Percentiles rank a stretch among this genome's conserved stretches.
Evolutionary conservation across 2,113 vertebrate genomes (phyloP).

Genomic region (Microtus pennsylvanicus): DNA sequence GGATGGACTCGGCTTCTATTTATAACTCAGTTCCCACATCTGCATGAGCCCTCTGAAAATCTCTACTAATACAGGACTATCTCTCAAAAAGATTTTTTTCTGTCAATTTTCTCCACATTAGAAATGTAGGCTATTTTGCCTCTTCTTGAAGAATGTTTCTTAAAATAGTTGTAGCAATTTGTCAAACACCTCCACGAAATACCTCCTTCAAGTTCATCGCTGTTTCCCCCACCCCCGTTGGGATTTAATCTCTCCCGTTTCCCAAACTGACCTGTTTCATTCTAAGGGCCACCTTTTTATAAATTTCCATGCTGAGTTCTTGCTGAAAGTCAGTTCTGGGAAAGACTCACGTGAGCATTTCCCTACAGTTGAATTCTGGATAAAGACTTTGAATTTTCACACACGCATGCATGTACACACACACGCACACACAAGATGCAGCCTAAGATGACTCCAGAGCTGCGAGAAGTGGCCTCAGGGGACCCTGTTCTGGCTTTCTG

Average conservation of each 20-base stretch:
- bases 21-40: conserved; percentile 61
- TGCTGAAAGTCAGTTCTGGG: not conserved
- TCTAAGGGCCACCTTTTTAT: not conserved
- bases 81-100: conserved; percentile 15
- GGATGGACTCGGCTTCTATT: conserved; percentile 33
- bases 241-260: not conserved
- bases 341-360: conserved; percentile 8
- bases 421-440: not conserved
- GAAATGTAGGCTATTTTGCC: conserved; percentile 42
- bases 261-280: conserved; percentile 15
- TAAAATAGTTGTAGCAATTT: conserved; percentile 68
- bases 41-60: conserved; percentile 68
- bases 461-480: not conserved
- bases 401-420: not conserved
- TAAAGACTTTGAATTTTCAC: conserved; percentile 6
- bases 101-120: conserved; percentile 47
- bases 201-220: not conserved
- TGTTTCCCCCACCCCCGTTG: not conserved
- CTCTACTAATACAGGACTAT: conserved; percentile 5
- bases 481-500: accelerated
- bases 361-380: not conserved
- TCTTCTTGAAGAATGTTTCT: conserved; percentile 55
- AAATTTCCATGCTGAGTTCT: conserved; percentile 43
- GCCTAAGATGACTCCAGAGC: not conserved
- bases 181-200: conserved; percentile 23